Conservation (phyloP, 2,888 invertebrate genomes). For the Chrysolina oricalcia region DNA sequence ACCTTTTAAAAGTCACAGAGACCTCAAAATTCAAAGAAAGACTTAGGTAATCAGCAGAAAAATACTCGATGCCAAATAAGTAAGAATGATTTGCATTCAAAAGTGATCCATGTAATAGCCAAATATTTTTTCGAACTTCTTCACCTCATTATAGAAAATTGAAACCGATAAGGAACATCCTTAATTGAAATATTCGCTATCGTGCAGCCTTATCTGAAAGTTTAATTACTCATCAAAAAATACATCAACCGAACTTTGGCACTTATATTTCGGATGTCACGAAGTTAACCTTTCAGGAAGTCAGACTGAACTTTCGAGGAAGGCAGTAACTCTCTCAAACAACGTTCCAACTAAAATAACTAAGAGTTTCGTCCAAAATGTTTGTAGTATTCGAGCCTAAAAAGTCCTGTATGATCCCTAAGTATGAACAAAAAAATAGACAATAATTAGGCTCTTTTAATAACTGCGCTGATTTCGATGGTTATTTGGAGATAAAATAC, state of each 20-base stretch:
- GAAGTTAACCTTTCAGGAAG: slow-evolving; percentile 37
- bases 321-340: slow-evolving; percentile 9
- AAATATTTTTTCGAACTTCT: not conserved
- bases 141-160: not conserved
- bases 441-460: too few relatives aligned
- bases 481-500: too few relatives aligned
- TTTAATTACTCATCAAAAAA: slow-evolving; percentile 26
- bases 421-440: too few relatives aligned
- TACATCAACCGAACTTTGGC: slow-evolving; percentile 8
- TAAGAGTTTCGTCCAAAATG: slow-evolving; percentile 23
- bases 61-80: too few relatives aligned
- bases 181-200: slow-evolving; percentile 12
- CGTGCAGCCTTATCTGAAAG: slow-evolving; percentile 2
- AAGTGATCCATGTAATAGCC: too few relatives aligned
- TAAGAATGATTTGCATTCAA: too few relatives aligned
- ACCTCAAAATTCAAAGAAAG: too few relatives aligned
- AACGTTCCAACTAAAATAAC: slow-evolving; percentile 30
- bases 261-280: slow-evolving; percentile 31
- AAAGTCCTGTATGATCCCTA: not conserved
- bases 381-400: slow-evolving; percentile 14
- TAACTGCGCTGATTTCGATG: too few relatives aligned
- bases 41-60: too few relatives aligned
- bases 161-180: not conserved
- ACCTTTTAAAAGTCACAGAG: too few relatives aligned
- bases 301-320: slow-evolving; percentile 23